phyloP scores from a whole-genome alignment of 2,888 invertebrate species.

The Griposia aprilina region DNA sequence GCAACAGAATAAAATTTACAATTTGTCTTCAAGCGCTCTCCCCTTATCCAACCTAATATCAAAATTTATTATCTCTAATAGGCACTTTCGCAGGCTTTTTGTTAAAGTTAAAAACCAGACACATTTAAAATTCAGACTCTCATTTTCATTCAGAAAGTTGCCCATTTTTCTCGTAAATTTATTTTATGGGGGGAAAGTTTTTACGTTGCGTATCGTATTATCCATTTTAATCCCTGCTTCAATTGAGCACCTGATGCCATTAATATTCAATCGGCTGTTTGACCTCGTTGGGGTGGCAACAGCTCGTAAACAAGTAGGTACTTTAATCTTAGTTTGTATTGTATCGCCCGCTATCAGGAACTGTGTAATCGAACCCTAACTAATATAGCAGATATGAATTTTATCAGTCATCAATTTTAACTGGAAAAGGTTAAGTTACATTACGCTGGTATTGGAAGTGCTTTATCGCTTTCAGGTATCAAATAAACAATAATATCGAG shows the following conservation, averaged over 20 bases:
- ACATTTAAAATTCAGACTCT: conserved; percentile 51
- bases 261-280: conserved; percentile 62
- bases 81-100: conserved; percentile 51
- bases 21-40: conserved; percentile 60
- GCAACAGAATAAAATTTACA: conserved; percentile 48
- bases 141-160: conserved; percentile 60
- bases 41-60: conserved; percentile 50
- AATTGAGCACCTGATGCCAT: conserved; percentile 56
- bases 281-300: conserved; percentile 56
- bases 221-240: conserved; percentile 55
- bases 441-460: conserved; percentile 7
- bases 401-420: conserved; percentile 46
- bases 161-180: conserved; percentile 51
- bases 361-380: conserved; percentile 26
- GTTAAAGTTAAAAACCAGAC: conserved; percentile 61
- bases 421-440: conserved; percentile 26
- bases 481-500: conserved; percentile 15
- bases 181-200: conserved; percentile 52
- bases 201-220: conserved; percentile 45
- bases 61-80: conserved; percentile 59
- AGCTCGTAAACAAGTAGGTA: conserved; percentile 34
- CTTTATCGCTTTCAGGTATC: conserved; percentile 20
- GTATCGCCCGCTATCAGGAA: conserved; percentile 47
- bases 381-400: conserved; percentile 41
- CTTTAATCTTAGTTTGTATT: conserved; percentile 44